A percentile compares a stretch with the other conserved stretches of the same genome.
Evolutionary conservation across 2,797 vertebrate genomes (phyloP).

Genomic region (Scleropages formosus): DNA sequence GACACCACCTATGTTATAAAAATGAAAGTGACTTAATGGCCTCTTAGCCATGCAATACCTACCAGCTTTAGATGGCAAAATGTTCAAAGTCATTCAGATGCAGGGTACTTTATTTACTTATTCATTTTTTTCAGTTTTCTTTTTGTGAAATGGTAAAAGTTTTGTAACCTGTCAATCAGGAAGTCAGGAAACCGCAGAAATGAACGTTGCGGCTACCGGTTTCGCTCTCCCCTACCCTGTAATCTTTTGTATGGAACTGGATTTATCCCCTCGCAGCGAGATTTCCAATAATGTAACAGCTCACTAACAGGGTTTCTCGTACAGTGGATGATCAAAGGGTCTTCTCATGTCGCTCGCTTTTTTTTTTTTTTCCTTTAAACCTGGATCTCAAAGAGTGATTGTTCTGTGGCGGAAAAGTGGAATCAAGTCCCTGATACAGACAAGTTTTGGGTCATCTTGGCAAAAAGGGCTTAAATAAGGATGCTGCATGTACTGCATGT

Average conservation of each 20-base stretch:
- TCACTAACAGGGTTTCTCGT: constrained; percentile 25
- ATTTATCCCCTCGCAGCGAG: neutral
- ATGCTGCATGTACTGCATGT: constrained; percentile 38
- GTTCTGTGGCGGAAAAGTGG: neutral
- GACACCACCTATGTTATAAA: neutral
- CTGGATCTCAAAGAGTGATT: neutral
- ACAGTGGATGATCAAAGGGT: constrained; percentile 17
- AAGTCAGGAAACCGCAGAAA: neutral
- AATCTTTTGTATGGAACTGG: neutral
- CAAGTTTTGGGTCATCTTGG: constrained; percentile 28
- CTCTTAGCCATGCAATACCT: constrained; percentile 13
- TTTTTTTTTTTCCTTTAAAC: neutral
- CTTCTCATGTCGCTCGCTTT: neutral
- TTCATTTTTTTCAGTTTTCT: neutral
- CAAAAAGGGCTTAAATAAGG: constrained; percentile 40
- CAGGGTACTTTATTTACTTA: constrained; percentile 18
- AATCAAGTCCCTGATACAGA: neutral
- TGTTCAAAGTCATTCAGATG: constrained; percentile 12
- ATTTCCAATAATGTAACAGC: constrained; percentile 4
- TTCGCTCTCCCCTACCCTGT: neutral
- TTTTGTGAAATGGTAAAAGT: neutral
- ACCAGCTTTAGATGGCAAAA: constrained; percentile 1
- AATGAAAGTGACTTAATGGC: constrained; percentile 3
- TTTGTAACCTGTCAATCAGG: neutral
- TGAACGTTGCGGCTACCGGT: constrained; percentile 20